Evolutionary conservation across 2,113 vertebrate species (phyloP).

Genomic region (Nannobrachium achirus): DNA sequence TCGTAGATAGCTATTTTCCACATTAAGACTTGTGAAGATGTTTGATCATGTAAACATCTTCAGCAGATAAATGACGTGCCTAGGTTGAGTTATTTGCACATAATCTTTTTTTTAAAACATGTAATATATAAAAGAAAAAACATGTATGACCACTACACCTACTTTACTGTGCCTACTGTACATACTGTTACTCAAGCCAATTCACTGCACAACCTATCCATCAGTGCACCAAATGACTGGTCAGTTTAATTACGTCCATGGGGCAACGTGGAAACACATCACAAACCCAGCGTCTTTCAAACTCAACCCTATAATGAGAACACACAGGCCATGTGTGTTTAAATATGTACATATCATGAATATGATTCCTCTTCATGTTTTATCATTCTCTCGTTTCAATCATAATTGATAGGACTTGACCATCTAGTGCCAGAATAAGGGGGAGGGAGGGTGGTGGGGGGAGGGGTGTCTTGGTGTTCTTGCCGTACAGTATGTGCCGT

Average conservation of each 20-base stretch:
- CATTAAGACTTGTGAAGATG: no score
- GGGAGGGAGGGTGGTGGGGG: no score
- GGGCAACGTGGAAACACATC: constrained; percentile 36
- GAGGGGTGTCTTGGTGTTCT: no score
- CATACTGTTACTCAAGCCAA: no score
- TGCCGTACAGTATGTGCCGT: no score
- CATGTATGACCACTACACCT: no score
- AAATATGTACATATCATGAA: constrained; percentile 65
- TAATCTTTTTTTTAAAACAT: no score
- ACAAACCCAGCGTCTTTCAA: constrained; percentile 24
- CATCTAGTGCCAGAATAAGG: constrained; percentile 1
- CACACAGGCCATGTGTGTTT: constrained; percentile 32
- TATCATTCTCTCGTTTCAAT: constrained; percentile 21
- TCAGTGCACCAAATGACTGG: constrained; percentile 20
- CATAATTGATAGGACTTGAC: constrained; percentile 31
- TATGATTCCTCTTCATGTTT: constrained; percentile 25
- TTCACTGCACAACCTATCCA: not conserved
- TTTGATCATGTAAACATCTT: no score
- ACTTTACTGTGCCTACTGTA: not conserved
- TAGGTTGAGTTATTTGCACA: no score
- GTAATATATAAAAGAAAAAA: no score
- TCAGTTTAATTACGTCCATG: constrained; percentile 45
- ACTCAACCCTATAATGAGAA: constrained; percentile 4
- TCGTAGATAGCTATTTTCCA: no score
- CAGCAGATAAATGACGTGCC: no score